These are phyloP conservation scores for Saccostrea glomerata DNA, from an alignment of 1,140 invertebrate species.

Conservation along the genomic window DNA sequence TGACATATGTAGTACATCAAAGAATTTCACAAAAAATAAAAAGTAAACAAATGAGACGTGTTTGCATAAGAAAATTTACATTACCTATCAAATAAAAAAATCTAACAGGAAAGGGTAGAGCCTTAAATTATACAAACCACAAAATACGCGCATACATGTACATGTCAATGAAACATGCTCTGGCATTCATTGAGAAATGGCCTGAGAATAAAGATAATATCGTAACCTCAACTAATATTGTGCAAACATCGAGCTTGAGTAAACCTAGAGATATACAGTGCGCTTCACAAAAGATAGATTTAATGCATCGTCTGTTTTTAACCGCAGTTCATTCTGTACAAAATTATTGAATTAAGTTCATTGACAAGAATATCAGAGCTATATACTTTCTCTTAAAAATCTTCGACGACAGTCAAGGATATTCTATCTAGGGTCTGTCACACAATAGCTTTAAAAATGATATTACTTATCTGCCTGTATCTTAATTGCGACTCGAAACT, in stretches of 20 bases:
- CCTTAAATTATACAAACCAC: neutral
- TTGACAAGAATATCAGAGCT: neutral
- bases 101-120: neutral
- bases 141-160: neutral
- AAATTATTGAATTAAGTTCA: neutral
- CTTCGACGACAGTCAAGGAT: neutral
- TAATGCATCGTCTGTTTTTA: constrained; percentile 28
- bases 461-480: neutral
- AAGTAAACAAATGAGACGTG: too few species aligned
- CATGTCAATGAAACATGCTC: neutral
- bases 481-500: neutral
- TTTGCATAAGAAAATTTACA: too few species aligned
- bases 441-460: neutral
- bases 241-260: neutral
- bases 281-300: neutral
- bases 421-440: neutral
- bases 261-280: neutral
- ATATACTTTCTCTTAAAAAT: neutral
- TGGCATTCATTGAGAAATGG: neutral
- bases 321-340: constrained; percentile 7
- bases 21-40: too few species aligned
- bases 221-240: neutral
- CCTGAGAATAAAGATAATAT: constrained; percentile 25
- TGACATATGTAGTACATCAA: too few species aligned
- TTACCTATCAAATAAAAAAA: too few species aligned